Percentiles rank a stretch among this genome's conserved stretches.
Conservation (phyloP, 2,797 vertebrate genomes). For the Podargus strigoides region DNA sequence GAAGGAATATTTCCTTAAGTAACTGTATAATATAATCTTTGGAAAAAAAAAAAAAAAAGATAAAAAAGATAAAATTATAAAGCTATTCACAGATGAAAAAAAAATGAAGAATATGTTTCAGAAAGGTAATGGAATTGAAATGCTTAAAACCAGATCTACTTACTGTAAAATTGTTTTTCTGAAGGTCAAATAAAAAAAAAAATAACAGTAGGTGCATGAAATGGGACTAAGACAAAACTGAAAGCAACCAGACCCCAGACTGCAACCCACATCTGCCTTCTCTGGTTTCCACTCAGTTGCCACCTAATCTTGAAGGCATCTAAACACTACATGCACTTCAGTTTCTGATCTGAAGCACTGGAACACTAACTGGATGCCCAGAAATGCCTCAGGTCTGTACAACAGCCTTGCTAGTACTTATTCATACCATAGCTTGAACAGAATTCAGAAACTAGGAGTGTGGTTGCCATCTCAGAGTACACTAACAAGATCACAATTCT, state of each 20-base stretch:
- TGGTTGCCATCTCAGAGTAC: accelerated
- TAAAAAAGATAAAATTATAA: background rate
- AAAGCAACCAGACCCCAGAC: background rate
- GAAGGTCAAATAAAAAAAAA: background rate
- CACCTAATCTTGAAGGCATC: background rate
- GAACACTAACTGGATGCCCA: background rate
- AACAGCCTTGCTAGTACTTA: background rate
- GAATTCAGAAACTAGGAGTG: background rate
- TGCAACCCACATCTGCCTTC: background rate
- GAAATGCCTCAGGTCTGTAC: background rate
- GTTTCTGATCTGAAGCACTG: background rate
- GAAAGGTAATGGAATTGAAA: background rate
- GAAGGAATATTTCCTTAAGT: background rate
- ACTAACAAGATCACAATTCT: background rate
- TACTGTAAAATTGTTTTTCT: background rate
- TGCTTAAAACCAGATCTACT: background rate
- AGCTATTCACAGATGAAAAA: background rate
- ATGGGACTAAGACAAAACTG: background rate
- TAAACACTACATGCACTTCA: background rate
- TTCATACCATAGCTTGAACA: background rate
- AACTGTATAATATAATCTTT: background rate
- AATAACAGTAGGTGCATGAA: background rate
- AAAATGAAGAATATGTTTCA: background rate
- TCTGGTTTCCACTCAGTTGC: background rate
- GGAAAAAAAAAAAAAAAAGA: background rate